Evolutionary conservation across 2,113 vertebrate species (phyloP), one percentile per base, ranked within the genome.

Genomic region (Triplophysa dalaica): DNA sequence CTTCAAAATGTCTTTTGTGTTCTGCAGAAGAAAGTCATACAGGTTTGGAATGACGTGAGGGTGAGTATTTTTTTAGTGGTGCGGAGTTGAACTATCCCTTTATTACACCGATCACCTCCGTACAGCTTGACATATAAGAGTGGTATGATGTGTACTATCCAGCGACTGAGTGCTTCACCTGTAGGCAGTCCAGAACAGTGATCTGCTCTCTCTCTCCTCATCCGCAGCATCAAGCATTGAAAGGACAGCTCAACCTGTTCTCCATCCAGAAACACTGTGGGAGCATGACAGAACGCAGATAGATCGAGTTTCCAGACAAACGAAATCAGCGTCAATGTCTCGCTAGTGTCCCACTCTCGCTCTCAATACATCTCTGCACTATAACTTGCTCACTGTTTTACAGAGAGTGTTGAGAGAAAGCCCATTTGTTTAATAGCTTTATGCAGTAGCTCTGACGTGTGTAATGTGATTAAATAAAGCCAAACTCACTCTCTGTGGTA

Each of bases 191-290:
- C 84, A 65, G 90, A 72, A 75, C 77, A 21, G 78, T 93, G 87
- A 1, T 21, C n/a, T 2, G 86, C 88, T 0, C 93, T 93, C 86
- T 94, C 92, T 85, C 86, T 93, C 38, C 92, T 90, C 81, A 93
- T 85, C 66, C 94, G 68, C 74, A 94, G 22, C 73, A 93, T 1
- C 2, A 94, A 88, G 73, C 89, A 91, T 70, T 87, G 87, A 64
- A 65, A 0, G 1, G 67, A 45, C 14, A 43, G 4, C 4, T 78
- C 84, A 77, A 77, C 50, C 8, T 75, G 56, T 2, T 81, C 70
- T 82, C 77, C 77, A 70, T 74, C 78, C 70, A 43, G 58, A 56
- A 11, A 77, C 56, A 66, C 58, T 56, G 74, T 26, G 13, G 81
- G 61, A 62, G 80, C 61, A 29, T 73, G 66, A 79, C 87, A 89